Conservation (phyloP, 2,113 vertebrate genomes). For the Platysternon megacephalum region DNA sequence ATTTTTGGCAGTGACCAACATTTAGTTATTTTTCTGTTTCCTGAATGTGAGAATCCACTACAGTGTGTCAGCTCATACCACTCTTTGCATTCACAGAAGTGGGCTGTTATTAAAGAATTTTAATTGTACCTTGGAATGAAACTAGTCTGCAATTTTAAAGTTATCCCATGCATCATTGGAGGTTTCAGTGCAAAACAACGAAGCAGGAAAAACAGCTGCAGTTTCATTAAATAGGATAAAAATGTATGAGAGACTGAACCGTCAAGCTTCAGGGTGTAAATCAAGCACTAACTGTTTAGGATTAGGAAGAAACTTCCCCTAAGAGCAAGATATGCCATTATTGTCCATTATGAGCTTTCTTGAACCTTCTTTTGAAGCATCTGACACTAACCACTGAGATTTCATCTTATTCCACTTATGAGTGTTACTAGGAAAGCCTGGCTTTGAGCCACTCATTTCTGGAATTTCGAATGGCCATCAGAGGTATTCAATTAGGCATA, state of each 20-base stretch:
- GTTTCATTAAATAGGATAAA: not conserved
- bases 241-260: not conserved
- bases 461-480: not conserved
- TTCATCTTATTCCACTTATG: not conserved
- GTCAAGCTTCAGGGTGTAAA: constrained; percentile 1
- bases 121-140: constrained; percentile 5
- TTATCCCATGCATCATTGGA: constrained; percentile 38
- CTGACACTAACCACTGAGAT: not conserved
- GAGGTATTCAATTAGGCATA: not conserved
- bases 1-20: not conserved
- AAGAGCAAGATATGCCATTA: not conserved
- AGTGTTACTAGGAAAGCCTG: not conserved
- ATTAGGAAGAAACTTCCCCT: not conserved
- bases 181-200: constrained; percentile 13
- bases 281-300: not conserved
- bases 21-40: constrained; percentile 42
- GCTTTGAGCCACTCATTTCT: not conserved
- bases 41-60: not conserved
- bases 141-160: constrained; percentile 16
- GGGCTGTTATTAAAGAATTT: not conserved
- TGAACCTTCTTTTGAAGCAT: not conserved
- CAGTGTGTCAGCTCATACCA: not conserved
- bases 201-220: not conserved
- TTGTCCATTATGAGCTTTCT: not conserved
- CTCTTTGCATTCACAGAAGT: not conserved